These are phyloP conservation scores for Aegithalos caudatus DNA, from an alignment of 2,113 vertebrate genomes.

Conservation along the genomic window DNA sequence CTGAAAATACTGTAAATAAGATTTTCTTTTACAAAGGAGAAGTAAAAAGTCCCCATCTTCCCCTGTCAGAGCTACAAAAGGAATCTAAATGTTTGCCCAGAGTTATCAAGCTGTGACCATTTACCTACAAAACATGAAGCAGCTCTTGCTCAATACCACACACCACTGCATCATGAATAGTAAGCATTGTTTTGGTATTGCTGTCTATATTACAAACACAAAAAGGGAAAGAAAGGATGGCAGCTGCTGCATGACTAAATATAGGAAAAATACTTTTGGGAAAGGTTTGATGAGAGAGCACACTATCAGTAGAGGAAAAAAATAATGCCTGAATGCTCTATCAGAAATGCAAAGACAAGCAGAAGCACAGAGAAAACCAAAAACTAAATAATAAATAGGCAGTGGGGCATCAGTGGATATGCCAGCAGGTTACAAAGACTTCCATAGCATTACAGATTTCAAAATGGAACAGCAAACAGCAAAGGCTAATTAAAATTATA, in stretches of 20 bases:
- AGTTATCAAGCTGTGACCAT: neutral
- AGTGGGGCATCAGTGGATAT: neutral
- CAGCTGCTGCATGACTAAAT: constrained; percentile 7
- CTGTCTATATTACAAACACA: neutral
- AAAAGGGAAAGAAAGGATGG: neutral
- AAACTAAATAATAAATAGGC: constrained; percentile 18
- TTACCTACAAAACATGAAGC: neutral
- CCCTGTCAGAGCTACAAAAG: neutral
- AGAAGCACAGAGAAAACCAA: neutral
- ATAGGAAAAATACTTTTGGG: neutral
- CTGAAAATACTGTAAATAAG: neutral
- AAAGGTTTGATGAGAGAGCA: neutral
- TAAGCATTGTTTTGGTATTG: neutral
- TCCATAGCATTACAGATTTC: neutral
- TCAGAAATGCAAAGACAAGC: neutral
- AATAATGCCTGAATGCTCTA: constrained; percentile 2
- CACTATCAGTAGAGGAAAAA: neutral
- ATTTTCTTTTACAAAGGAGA: neutral
- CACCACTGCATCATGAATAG: neutral
- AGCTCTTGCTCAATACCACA: neutral
- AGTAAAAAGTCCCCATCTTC: neutral
- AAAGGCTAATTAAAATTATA: neutral
- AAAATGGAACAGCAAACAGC: neutral
- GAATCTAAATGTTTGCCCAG: neutral
- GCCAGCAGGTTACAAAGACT: neutral